Conservation (phyloP, 2,113 vertebrate species). For the Jaculus jaculus region DNA sequence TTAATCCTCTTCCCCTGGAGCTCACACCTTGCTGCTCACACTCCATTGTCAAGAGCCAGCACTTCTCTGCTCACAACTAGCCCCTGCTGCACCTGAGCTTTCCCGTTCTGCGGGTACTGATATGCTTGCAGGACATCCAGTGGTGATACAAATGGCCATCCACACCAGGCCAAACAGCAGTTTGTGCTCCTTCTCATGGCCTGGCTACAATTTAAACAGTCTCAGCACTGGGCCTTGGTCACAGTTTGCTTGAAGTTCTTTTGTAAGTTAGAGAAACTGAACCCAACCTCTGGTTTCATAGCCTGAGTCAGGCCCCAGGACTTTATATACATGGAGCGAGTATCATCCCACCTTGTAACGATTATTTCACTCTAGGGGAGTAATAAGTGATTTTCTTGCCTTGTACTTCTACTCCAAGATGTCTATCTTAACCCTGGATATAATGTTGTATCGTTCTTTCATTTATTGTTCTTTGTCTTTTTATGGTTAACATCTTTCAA, state of each 20-base stretch:
- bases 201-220: not conserved
- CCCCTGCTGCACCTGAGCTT: not conserved
- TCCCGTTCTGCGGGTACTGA: not conserved
- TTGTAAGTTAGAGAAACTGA: not conserved
- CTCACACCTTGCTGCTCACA: not conserved
- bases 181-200: not conserved
- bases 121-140: not conserved
- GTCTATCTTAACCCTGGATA: not conserved
- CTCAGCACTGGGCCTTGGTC: not conserved
- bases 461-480: no score
- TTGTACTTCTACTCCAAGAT: constrained; percentile 6
- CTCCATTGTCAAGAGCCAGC: not conserved
- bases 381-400: not conserved
- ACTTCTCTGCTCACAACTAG: not conserved
- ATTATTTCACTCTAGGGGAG: not conserved
- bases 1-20: not conserved
- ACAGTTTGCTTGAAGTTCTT: not conserved
- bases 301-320: not conserved
- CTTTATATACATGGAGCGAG: not conserved
- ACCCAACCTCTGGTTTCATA: not conserved
- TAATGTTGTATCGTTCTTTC: not conserved
- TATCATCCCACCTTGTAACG: not conserved
- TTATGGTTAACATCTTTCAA: no score
- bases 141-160: not conserved
- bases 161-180: not conserved